phyloP scores from a whole-genome alignment of 2,113 vertebrate genomes.

The Numenius arquata region DNA sequence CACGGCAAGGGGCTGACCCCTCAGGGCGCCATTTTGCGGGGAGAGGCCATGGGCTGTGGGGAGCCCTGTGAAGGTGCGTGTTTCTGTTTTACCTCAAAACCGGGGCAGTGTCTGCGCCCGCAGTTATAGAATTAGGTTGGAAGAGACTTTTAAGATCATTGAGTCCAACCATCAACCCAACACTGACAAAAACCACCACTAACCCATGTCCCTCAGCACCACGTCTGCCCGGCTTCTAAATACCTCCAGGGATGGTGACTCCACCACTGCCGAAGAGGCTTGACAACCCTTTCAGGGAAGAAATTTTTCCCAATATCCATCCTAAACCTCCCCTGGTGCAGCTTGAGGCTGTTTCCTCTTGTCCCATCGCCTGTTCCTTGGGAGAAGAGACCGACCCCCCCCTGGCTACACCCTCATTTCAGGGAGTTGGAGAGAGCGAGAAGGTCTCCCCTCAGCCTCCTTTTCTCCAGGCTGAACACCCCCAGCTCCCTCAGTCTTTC shows the following conservation, averaged over 20 bases:
- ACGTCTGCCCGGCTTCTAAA: not conserved
- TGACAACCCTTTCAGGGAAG: not conserved
- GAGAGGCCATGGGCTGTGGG: fast-evolving
- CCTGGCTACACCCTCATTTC: not conserved
- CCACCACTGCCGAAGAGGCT: not conserved
- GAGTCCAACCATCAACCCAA: not conserved
- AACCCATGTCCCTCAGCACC: not conserved
- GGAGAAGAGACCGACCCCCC: not conserved
- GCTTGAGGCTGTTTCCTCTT: not conserved
- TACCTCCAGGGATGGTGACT: not conserved
- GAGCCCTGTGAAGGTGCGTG: fast-evolving
- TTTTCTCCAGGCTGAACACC: too few species aligned
- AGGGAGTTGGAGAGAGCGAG: not conserved
- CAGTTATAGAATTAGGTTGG: not conserved
- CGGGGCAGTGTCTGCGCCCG: too few species aligned
- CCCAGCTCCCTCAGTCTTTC: not conserved
- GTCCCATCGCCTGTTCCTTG: too few species aligned
- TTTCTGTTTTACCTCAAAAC: too few species aligned
- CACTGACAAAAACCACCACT: not conserved
- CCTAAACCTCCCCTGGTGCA: not conserved
- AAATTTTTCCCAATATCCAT: not conserved
- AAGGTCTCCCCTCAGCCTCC: too few species aligned
- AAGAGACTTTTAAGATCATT: not conserved
- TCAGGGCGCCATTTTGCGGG: not conserved
- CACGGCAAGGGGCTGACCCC: fast-evolving